phyloP scores from a whole-genome alignment of 2,797 vertebrate species.

The Myotis pilosus region DNA sequence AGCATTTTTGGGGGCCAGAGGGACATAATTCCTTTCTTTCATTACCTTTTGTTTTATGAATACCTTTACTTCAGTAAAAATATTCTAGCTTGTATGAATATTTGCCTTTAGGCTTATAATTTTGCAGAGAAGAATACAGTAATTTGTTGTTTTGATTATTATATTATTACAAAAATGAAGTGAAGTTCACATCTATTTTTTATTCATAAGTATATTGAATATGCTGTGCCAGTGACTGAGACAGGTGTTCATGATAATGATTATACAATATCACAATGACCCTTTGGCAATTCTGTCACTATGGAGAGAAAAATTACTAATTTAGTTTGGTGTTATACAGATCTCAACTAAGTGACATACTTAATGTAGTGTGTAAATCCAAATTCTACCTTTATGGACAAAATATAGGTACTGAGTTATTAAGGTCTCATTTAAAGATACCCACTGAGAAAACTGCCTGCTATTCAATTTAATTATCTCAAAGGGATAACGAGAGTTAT shows the following conservation, averaged over 20 bases:
- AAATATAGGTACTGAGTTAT: not conserved
- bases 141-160: not conserved
- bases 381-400: not conserved
- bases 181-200: not conserved
- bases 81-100: not conserved
- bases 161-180: constrained; percentile 7
- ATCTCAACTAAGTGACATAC: not conserved
- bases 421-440: constrained; percentile 20
- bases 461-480: not conserved
- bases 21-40: not conserved
- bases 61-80: constrained; percentile 39
- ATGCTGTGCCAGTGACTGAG: not conserved
- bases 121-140: not conserved
- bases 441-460: not conserved
- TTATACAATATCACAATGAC: not conserved
- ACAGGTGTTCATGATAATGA: not conserved
- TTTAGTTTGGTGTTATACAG: not conserved
- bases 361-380: not conserved
- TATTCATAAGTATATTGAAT: not conserved
- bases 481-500: not conserved
- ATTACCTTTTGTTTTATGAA: not conserved
- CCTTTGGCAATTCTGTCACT: not conserved
- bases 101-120: not conserved
- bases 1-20: not conserved
- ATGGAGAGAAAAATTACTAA: not conserved